Evolutionary conservation across 2,888 invertebrate genomes (phyloP).

Genomic region (Antheraea assamensis): DNA sequence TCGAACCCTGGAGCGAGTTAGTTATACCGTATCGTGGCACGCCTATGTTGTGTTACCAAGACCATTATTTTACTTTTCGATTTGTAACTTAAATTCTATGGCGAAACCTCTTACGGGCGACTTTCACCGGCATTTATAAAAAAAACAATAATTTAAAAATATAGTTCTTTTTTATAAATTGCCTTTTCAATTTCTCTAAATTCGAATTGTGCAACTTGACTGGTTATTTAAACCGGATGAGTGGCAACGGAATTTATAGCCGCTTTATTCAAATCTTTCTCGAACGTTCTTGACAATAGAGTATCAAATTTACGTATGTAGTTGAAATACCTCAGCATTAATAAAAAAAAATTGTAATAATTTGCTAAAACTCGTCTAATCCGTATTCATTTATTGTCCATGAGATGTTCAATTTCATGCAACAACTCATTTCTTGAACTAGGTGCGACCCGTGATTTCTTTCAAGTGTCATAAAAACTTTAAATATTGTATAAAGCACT

Average conservation of each 20-base stretch:
- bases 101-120: slow-evolving; percentile 22
- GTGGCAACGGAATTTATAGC: background rate
- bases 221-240: background rate
- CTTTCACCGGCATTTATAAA: slow-evolving; percentile 38
- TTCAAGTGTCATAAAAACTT: no score
- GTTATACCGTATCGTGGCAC: slow-evolving; percentile 48
- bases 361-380: no score
- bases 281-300: background rate
- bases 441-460: no score
- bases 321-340: background rate
- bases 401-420: no score
- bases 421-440: no score
- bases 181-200: slow-evolving; percentile 8
- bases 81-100: slow-evolving; percentile 40
- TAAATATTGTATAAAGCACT: no score
- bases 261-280: background rate
- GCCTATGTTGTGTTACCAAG: slow-evolving; percentile 66
- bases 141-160: slow-evolving; percentile 2
- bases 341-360: background rate
- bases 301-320: background rate
- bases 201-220: slow-evolving; percentile 2
- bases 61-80: slow-evolving; percentile 60
- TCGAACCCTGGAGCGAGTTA: slow-evolving; percentile 58
- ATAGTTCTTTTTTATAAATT: background rate
- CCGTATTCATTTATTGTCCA: no score